These are phyloP conservation scores for Stomorhina lunata DNA, from an alignment of 2,888 invertebrate species.

Conservation along the genomic window DNA sequence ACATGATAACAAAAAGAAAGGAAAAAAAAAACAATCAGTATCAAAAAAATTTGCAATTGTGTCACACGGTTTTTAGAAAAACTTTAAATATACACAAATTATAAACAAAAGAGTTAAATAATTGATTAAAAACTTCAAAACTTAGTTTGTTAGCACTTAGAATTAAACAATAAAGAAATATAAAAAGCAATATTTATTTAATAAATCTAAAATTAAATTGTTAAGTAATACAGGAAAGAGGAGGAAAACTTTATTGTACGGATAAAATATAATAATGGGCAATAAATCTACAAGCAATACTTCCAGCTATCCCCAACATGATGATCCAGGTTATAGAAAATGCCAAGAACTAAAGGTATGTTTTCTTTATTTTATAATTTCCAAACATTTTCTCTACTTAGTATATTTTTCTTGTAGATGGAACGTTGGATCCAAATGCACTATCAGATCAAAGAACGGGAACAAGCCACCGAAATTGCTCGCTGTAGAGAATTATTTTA, in stretches of 20 bases:
- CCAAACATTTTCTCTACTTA: neutral
- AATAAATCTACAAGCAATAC: conserved; percentile 69
- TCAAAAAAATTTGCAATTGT: conserved; percentile 36
- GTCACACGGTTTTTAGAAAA: conserved; percentile 6
- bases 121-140: neutral
- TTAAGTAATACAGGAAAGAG: conserved; percentile 40
- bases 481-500: conserved; percentile 86
- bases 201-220: neutral
- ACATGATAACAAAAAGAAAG: neutral
- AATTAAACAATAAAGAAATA: neutral
- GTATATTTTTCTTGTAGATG: conserved; percentile 80
- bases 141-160: neutral
- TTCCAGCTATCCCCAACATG: conserved; percentile 71
- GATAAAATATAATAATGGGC: conserved; percentile 74
- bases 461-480: conserved; percentile 86
- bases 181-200: neutral
- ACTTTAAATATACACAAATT: neutral
- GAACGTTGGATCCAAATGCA: conserved; percentile 90
- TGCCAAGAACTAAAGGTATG: conserved; percentile 75
- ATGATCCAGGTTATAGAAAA: conserved; percentile 74
- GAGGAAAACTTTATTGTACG: too few species aligned
- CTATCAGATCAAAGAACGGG: conserved; percentile 88
- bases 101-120: neutral
- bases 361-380: neutral
- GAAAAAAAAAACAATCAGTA: conserved; percentile 35